phyloP scores from a whole-genome alignment of 2,113 vertebrate species.

The Toxotes jaculatrix region DNA sequence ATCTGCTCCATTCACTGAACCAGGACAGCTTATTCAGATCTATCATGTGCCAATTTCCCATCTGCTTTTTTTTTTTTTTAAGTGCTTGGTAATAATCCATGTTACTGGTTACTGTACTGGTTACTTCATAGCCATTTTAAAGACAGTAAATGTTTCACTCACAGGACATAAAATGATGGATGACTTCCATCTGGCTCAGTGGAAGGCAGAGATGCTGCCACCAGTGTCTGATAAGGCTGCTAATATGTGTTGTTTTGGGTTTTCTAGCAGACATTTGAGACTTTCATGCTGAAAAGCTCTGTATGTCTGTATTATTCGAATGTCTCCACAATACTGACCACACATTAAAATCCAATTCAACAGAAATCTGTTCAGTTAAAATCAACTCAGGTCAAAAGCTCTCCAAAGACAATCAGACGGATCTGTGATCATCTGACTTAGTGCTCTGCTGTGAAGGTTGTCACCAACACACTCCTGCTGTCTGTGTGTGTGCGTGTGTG shows the following conservation, averaged over 20 bases:
- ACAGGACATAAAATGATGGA: not conserved
- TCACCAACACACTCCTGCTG: too few relatives aligned
- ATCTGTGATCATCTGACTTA: too few relatives aligned
- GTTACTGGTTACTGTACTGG: not conserved
- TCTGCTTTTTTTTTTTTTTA: constrained; percentile 19
- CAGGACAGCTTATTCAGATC: constrained; percentile 48
- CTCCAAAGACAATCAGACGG: too few relatives aligned
- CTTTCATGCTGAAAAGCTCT: too few relatives aligned
- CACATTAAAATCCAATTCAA: too few relatives aligned
- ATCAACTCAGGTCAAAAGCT: too few relatives aligned
- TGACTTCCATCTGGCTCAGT: not conserved
- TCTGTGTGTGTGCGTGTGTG: too few relatives aligned
- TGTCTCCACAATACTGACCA: too few relatives aligned
- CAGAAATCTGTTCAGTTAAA: too few relatives aligned
- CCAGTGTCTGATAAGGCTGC: not conserved
- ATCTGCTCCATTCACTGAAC: constrained; percentile 59
- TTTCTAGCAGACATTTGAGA: not conserved
- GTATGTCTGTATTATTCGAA: too few relatives aligned
- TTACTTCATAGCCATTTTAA: not conserved
- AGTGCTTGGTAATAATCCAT: not conserved
- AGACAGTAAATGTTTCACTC: constrained; percentile 2
- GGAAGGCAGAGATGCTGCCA: not conserved
- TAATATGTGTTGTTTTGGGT: not conserved
- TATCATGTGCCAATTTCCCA: constrained; percentile 6
- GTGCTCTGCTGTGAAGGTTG: too few relatives aligned